These are phyloP conservation scores for Armadillidium nasatum DNA, from an alignment of 1,140 invertebrate species.

Conservation along the genomic window DNA sequence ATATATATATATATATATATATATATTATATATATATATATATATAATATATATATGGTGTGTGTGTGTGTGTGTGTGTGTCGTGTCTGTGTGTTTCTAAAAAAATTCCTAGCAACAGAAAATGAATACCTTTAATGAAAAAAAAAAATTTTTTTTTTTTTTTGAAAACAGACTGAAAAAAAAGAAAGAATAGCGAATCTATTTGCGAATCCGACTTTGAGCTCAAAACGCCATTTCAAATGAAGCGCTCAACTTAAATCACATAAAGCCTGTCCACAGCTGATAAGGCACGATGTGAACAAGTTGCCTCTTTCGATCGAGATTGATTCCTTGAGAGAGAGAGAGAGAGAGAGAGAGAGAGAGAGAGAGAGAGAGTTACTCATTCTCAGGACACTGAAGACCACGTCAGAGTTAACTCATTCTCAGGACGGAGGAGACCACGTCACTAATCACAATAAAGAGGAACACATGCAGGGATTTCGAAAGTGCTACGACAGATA, in stretches of 20 bases:
- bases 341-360: neutral
- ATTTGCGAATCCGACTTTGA: too few species aligned
- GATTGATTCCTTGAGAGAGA: neutral
- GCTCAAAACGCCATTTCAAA: neutral
- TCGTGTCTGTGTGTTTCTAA: neutral
- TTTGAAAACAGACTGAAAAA: neutral
- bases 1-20: conserved; percentile 6
- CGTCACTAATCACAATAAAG: too few species aligned
- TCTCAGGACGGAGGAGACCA: too few species aligned
- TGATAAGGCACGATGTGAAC: neutral
- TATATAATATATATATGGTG: too few species aligned
- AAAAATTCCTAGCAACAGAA: neutral
- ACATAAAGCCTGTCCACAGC: neutral
- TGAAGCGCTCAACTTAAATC: neutral
- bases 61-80: neutral
- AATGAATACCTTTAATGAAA: neutral
- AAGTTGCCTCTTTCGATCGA: neutral
- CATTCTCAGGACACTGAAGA: too few species aligned
- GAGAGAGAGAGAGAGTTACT: neutral
- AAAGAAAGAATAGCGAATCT: too few species aligned
- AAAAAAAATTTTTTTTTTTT: too few species aligned
- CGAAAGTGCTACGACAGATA: neutral
- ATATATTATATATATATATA: neutral
- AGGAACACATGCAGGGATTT: neutral
- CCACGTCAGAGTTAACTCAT: too few species aligned